These are phyloP conservation scores for Patella vulgata DNA, from an alignment of 1,140 invertebrate genomes.

Conservation along the genomic window DNA sequence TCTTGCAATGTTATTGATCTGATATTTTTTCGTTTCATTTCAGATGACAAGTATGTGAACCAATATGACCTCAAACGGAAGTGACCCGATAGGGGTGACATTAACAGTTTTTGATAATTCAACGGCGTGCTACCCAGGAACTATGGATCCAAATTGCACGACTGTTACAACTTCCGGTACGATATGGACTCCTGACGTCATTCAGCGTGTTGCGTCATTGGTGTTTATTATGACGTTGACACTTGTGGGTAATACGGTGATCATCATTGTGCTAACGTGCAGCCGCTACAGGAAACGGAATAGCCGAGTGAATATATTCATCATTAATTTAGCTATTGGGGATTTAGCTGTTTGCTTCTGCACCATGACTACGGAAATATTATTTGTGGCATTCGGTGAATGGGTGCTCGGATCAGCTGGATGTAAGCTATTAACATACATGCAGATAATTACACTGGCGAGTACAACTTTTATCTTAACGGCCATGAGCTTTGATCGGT, in stretches of 20 bases:
- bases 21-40: too few relatives aligned
- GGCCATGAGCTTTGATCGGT: conserved; percentile 68
- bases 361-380: conserved; percentile 68
- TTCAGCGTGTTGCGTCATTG: conserved; percentile 66
- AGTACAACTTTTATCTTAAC: conserved; percentile 68
- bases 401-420: conserved; percentile 63
- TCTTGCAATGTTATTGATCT: too few relatives aligned
- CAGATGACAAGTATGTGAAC: too few relatives aligned
- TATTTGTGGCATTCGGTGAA: conserved; percentile 67
- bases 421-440: conserved; percentile 67
- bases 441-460: conserved; percentile 67
- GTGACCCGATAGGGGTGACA: too few relatives aligned
- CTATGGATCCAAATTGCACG: too few relatives aligned
- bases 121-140: too few relatives aligned
- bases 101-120: too few relatives aligned
- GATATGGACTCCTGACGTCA: conserved; percentile 65
- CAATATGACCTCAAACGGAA: too few relatives aligned
- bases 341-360: conserved; percentile 67
- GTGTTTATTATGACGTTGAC: conserved; percentile 65
- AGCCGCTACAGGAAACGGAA: conserved; percentile 62
- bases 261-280: conserved; percentile 65
- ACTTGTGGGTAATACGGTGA: conserved; percentile 66
- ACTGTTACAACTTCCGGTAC: too few relatives aligned
- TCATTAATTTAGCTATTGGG: conserved; percentile 68
- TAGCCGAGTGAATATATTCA: conserved; percentile 68